Evolutionary conservation across 2,888 invertebrate species (phyloP).

Genomic region (Molorchus minor): DNA sequence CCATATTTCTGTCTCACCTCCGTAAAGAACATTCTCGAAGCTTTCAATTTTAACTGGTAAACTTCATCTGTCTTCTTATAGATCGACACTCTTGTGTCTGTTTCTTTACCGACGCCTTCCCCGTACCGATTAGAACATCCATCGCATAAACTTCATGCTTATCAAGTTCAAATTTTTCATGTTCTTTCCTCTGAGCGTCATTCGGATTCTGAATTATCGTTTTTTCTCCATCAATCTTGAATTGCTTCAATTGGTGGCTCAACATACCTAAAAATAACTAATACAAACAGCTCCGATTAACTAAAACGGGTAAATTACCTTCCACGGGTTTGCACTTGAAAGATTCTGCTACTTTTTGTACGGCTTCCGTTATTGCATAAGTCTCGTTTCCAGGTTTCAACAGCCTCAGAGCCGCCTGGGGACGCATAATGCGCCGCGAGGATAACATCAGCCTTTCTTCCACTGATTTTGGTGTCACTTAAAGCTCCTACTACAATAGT

Average conservation of each 20-base stretch:
- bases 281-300: constrained; percentile 4
- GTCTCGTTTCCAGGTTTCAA: constrained; percentile 91
- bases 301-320: constrained; percentile 58
- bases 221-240: constrained; percentile 98
- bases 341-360: constrained; percentile 91
- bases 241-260: constrained; percentile 94
- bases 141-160: constrained; percentile 98
- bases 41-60: constrained; percentile 96
- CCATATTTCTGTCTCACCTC: constrained; percentile 89
- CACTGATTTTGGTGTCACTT: constrained; percentile 78
- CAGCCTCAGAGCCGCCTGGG: constrained; percentile 92
- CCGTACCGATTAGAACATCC: constrained; percentile 93
- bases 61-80: constrained; percentile 98
- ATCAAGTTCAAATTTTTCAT: constrained; percentile 95
- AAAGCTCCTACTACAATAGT: constrained; percentile 89
- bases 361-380: constrained; percentile 88
- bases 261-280: constrained; percentile 68
- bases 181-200: constrained; percentile 95
- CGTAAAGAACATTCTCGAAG: constrained; percentile 90
- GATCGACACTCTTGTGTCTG: constrained; percentile 94
- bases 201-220: constrained; percentile 97
- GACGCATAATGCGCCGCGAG: constrained; percentile 95
- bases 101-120: constrained; percentile 79
- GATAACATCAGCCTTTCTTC: constrained; percentile 85
- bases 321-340: constrained; percentile 98